Conservation (phyloP, 2,797 vertebrate species). For the Masticophis lateralis region DNA sequence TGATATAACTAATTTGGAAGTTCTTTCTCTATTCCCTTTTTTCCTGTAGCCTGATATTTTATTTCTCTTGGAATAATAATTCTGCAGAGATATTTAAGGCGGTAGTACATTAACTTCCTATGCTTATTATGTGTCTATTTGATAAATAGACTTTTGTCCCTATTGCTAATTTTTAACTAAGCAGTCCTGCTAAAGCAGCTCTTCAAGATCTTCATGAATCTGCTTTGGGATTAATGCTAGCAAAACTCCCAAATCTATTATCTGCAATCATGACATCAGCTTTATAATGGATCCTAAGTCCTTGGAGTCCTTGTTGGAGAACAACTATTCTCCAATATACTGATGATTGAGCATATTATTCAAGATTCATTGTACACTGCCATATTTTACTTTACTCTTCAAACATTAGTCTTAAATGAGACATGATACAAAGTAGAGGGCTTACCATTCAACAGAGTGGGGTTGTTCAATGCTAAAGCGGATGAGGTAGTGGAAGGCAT, state of each 20-base stretch:
- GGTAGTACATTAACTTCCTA: no score
- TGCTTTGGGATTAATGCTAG: neutral
- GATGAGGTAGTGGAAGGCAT: neutral
- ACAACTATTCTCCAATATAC: neutral
- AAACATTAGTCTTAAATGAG: neutral
- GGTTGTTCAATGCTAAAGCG: neutral
- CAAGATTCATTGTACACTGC: neutral
- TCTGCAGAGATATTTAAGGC: no score
- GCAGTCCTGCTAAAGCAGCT: no score
- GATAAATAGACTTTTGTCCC: no score
- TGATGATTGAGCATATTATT: neutral
- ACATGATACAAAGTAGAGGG: neutral
- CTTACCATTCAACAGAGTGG: neutral
- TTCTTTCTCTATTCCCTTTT: neutral
- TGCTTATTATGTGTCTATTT: no score
- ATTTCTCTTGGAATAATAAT: no score
- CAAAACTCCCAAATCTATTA: neutral
- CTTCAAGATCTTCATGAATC: neutral
- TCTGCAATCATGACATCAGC: neutral
- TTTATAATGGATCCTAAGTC: neutral
- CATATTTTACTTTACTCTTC: neutral
- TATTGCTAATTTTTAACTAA: no score
- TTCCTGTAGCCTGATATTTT: neutral
- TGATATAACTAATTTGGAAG: neutral
- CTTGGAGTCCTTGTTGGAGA: neutral